phyloP scores from a whole-genome alignment of 2,113 vertebrate species.

The Cyrtonyx montezumae region DNA sequence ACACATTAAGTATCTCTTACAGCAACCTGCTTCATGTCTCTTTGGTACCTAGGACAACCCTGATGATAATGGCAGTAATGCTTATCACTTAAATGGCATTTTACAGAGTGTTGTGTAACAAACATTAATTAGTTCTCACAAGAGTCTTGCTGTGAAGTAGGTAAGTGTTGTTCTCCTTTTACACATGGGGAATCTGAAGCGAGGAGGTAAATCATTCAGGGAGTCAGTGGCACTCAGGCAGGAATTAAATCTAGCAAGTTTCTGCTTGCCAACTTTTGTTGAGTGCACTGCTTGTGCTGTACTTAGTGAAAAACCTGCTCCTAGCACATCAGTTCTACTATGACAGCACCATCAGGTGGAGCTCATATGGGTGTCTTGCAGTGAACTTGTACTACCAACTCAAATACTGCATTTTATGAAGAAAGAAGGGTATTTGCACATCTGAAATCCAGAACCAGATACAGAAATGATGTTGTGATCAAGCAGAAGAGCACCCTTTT shows the following conservation, averaged over 20 bases:
- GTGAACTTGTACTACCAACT: background rate
- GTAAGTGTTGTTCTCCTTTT: slow-evolving; percentile 33
- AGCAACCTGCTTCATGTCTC: background rate
- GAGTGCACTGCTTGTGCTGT: background rate
- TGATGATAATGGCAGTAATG: slow-evolving; percentile 46
- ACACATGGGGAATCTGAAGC: background rate
- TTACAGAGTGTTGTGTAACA: slow-evolving; percentile 58
- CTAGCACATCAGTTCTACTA: rapidly evolving
- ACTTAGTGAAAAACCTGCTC: background rate
- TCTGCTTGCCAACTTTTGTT: background rate
- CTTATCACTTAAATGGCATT: slow-evolving; percentile 54
- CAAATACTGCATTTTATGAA: background rate
- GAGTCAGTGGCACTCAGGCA: background rate
- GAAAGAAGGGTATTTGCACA: background rate
- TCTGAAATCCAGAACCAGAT: background rate
- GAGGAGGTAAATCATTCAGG: background rate
- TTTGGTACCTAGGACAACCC: background rate
- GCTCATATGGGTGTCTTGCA: background rate
- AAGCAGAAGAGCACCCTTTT: rapidly evolving
- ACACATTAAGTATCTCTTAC: background rate
- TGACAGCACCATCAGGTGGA: background rate
- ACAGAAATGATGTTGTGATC: background rate
- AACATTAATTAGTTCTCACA: slow-evolving; percentile 64
- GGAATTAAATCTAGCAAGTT: background rate
- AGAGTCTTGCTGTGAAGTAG: slow-evolving; percentile 55